Percentiles rank a stretch among this genome's conserved stretches.
Evolutionary conservation across 2,797 vertebrate species (phyloP).

Genomic region (Melanotaenia nigrans): DNA sequence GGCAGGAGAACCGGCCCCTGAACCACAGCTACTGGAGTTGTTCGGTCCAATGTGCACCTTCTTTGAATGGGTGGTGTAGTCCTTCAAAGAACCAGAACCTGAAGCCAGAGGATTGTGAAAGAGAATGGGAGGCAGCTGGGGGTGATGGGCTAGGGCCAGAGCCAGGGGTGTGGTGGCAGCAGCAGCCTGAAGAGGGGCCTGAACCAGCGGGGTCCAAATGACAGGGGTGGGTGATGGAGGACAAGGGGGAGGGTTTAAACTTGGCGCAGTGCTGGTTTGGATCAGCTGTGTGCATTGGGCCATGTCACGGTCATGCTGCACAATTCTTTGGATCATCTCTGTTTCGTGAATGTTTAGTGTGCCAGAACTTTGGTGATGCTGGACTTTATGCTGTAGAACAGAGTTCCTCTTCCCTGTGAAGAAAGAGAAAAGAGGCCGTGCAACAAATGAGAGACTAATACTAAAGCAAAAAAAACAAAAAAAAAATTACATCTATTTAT

Average conservation of each 20-base stretch:
- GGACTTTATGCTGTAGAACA: slow-evolving; percentile 95
- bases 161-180: slow-evolving; percentile 95
- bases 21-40: slow-evolving; percentile 77
- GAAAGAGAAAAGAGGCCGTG: slow-evolving; percentile 18
- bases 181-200: slow-evolving; percentile 94
- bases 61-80: slow-evolving; percentile 80
- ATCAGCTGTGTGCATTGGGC: slow-evolving; percentile 91
- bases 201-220: slow-evolving; percentile 96
- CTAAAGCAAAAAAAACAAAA: background rate
- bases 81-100: slow-evolving; percentile 80
- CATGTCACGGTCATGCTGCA: slow-evolving; percentile 98
- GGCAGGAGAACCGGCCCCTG: slow-evolving; percentile 78
- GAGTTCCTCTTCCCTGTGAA: slow-evolving; percentile 94
- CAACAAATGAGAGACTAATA: background rate
- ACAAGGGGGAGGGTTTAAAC: slow-evolving; percentile 64
- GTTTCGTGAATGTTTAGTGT: slow-evolving; percentile 95
- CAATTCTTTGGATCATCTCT: slow-evolving; percentile 99
- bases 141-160: slow-evolving; percentile 93
- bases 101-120: slow-evolving; percentile 88
- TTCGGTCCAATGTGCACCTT: slow-evolving; percentile 80
- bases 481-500: background rate
- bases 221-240: slow-evolving; percentile 87
- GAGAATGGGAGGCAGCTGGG: slow-evolving; percentile 89
- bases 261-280: slow-evolving; percentile 81
- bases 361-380: slow-evolving; percentile 96